These are phyloP conservation scores for Paracentrotus lividus DNA, from an alignment of 53 echinoderm and acorn worm species.

Conservation along the genomic window DNA sequence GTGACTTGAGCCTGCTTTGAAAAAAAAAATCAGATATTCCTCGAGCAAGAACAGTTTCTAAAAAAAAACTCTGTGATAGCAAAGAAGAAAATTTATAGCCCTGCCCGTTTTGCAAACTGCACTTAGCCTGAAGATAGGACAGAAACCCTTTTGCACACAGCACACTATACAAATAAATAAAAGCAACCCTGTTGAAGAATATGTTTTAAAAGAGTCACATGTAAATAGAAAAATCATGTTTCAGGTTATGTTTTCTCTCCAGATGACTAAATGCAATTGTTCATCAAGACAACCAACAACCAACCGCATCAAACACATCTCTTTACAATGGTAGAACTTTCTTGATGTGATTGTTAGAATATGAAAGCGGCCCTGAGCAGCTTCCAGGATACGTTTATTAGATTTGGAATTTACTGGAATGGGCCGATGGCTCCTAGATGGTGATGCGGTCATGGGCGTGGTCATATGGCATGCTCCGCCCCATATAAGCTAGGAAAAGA, in stretches of 20 bases:
- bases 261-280: not conserved
- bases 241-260: not conserved
- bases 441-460: not conserved
- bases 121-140: slow-evolving; percentile 8
- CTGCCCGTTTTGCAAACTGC: slow-evolving; percentile 44
- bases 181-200: not conserved
- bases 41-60: not conserved
- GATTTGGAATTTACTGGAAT: not conserved
- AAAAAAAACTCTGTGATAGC: not conserved
- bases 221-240: slow-evolving; percentile 9
- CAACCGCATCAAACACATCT: not conserved
- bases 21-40: not conserved
- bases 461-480: not conserved
- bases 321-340: not conserved
- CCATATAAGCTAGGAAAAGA: slow-evolving; percentile 10
- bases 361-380: not conserved
- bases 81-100: not conserved
- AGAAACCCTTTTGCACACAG: slow-evolving; percentile 46
- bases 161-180: not conserved
- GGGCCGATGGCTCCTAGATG: not conserved
- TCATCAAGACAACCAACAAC: not conserved
- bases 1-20: not conserved
- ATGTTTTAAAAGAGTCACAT: not conserved
- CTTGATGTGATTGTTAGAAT: not conserved
- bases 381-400: not conserved